Evolutionary conservation across 2,797 vertebrate genomes (phyloP).

Genomic region (Onychomys arenicola): DNA sequence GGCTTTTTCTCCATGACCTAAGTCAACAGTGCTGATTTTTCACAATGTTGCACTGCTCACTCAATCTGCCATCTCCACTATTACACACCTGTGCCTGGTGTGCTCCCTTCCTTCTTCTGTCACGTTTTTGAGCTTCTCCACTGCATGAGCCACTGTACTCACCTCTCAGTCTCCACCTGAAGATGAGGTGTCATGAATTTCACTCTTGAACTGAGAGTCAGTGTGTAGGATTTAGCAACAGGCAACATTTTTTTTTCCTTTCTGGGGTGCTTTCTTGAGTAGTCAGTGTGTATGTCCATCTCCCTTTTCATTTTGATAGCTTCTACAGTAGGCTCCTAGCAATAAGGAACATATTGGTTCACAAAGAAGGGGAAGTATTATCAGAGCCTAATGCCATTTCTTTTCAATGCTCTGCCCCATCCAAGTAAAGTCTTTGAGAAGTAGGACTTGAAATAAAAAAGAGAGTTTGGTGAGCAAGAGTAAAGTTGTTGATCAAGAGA

Average conservation of each 20-base stretch:
- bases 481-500: neutral
- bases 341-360: neutral
- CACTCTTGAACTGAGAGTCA: neutral
- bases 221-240: neutral
- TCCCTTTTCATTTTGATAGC: neutral
- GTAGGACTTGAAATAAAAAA: neutral
- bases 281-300: neutral
- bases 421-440: neutral
- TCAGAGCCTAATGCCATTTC: neutral
- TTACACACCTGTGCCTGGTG: neutral
- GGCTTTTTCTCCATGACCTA: neutral
- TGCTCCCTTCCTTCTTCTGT: neutral
- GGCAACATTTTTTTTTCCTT: neutral
- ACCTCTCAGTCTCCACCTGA: neutral
- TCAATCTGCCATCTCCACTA: neutral
- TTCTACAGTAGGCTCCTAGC: neutral
- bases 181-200: neutral
- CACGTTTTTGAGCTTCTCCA: neutral
- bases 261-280: slow-evolving; percentile 30
- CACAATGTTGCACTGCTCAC: neutral
- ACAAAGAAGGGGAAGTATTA: neutral
- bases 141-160: neutral
- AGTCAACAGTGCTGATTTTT: neutral
- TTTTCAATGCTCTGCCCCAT: neutral
- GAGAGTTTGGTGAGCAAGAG: neutral